These are phyloP conservation scores for Mormyrus lacerda DNA, from an alignment of 2,113 vertebrate genomes.

Conservation along the genomic window DNA sequence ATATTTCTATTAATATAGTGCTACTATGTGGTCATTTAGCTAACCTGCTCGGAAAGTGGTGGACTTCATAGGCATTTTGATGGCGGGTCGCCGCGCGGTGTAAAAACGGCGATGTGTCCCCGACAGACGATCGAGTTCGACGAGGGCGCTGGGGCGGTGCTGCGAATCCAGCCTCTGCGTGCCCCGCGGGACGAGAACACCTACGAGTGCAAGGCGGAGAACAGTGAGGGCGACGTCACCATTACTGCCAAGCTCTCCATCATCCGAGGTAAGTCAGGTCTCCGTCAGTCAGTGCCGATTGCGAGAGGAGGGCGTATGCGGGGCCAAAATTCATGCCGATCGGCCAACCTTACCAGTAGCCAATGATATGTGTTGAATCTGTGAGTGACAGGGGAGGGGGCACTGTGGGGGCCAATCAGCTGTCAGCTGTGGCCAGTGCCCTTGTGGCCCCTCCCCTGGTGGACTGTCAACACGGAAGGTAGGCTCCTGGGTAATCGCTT, in stretches of 20 bases:
- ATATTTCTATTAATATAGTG: neutral
- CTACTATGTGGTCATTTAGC: neutral
- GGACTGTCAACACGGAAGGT: neutral
- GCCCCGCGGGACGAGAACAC: slow-evolving; percentile 89
- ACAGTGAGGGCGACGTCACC: slow-evolving; percentile 75
- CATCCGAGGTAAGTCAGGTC: slow-evolving; percentile 73
- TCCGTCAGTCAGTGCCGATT: too few relatives aligned
- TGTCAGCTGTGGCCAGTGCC: neutral
- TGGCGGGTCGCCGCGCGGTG: neutral
- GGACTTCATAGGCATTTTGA: neutral
- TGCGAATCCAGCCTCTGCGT: slow-evolving; percentile 91
- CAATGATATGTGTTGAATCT: neutral
- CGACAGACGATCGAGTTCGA: slow-evolving; percentile 90
- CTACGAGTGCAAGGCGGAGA: slow-evolving; percentile 91
- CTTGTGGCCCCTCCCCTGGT: neutral
- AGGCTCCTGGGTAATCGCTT: neutral
- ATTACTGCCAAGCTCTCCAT: slow-evolving; percentile 92
- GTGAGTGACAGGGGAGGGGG: neutral
- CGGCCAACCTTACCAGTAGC: neutral
- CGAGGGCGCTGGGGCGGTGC: slow-evolving; percentile 84
- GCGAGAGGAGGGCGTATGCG: too few relatives aligned
- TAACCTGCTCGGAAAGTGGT: neutral
- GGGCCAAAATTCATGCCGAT: neutral
- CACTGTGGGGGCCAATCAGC: neutral
- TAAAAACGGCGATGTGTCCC: neutral